A percentile compares a stretch with the other conserved stretches of the same genome.
Evolutionary conservation across 2,113 vertebrate species (phyloP).

Genomic region (Cettia cetti): DNA sequence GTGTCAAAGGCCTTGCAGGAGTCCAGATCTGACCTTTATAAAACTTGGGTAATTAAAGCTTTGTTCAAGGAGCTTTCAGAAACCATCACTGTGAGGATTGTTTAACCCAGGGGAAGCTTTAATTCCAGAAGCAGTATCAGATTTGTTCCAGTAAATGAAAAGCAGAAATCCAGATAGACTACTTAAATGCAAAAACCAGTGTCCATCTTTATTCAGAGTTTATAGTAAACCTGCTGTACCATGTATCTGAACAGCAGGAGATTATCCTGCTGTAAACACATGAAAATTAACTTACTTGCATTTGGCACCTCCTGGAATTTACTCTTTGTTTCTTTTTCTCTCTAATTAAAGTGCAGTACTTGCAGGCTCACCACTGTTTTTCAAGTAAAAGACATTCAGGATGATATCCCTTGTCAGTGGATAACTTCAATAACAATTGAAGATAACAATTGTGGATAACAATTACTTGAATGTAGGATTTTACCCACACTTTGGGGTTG

Average conservation of each 20-base stretch:
- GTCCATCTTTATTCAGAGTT: background rate
- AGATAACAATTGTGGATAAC: no score
- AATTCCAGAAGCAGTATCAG: background rate
- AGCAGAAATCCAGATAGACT: background rate
- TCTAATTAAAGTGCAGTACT: background rate
- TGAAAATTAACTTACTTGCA: background rate
- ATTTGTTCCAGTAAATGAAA: constrained; percentile 20
- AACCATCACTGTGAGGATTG: background rate
- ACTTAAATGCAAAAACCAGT: background rate
- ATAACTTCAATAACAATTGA: background rate
- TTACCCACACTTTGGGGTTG: background rate
- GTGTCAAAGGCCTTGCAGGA: background rate
- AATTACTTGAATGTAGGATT: background rate
- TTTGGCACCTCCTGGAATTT: background rate
- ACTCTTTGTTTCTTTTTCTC: background rate
- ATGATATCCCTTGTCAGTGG: background rate
- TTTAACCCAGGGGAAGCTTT: constrained; percentile 1
- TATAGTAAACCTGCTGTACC: rapidly evolving
- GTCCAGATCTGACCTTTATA: background rate
- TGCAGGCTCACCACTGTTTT: rapidly evolving
- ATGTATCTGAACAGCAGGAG: background rate
- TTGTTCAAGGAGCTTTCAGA: background rate
- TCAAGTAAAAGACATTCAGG: rapidly evolving
- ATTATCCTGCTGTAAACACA: background rate
- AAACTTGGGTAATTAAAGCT: background rate